These are phyloP conservation scores for Parelbella ahira DNA, from an alignment of 2,888 invertebrate species.

Conservation along the genomic window DNA sequence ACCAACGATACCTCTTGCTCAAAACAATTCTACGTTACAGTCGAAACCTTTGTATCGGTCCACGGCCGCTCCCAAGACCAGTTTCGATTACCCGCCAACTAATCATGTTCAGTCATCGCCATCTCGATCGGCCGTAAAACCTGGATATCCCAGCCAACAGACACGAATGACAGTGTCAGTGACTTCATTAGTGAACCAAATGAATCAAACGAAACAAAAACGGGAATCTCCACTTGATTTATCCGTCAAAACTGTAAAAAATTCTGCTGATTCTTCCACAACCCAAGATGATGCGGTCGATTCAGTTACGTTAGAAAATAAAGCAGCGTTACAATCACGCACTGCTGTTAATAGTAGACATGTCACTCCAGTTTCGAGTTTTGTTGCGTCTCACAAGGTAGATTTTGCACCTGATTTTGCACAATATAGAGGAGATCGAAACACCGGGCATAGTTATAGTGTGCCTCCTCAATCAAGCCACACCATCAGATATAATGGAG, in stretches of 20 bases:
- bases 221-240: conserved; percentile 91
- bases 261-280: conserved; percentile 93
- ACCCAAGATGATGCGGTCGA: conserved; percentile 84
- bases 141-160: conserved; percentile 65
- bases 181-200: conserved; percentile 69
- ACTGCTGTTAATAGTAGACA: conserved; percentile 51
- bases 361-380: conserved; percentile 42
- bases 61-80: conserved; percentile 53
- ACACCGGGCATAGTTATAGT: conserved; percentile 43
- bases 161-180: conserved; percentile 74
- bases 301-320: conserved; percentile 59
- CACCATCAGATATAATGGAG: conserved; percentile 56
- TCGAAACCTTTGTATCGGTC: conserved; percentile 51
- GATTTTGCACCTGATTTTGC: conserved; percentile 89
- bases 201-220: conserved; percentile 78
- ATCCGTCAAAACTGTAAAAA: conserved; percentile 93
- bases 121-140: conserved; percentile 55
- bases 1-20: conserved; percentile 46
- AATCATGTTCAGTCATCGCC: conserved; percentile 61
- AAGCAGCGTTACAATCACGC: conserved; percentile 52
- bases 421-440: conserved; percentile 67
- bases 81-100: conserved; percentile 54
- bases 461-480: conserved; percentile 44
- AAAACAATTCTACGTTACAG: conserved; percentile 48
- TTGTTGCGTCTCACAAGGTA: conserved; percentile 83